Base-by-base conservation (phyloP, 2,797 vertebrate species). In the Schizopygopsis malacanthus region DNA sequence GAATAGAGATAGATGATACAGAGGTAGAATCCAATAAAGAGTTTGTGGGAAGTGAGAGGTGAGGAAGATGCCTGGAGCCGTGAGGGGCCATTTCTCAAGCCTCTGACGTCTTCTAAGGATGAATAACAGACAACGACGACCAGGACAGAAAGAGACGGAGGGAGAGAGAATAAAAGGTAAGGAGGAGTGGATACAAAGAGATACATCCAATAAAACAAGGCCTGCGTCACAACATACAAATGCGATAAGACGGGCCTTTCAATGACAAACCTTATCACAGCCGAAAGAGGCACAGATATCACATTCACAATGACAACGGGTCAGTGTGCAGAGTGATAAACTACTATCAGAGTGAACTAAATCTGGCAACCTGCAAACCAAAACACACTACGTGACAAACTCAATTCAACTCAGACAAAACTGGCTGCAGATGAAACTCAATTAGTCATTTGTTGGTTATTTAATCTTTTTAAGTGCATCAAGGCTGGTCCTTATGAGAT, bases 1-100 rank as follows among this genome's bases (percentile, higher is more conserved):
- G 94, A 92, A 91, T 89, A 81, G 93, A 95, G 95, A 95, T 93
- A 94, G 95, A 95, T 95, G 95, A 97, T 95, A 94, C 87, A 91
- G 95, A 96, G 95, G 94, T 94, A 90, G 93, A 95, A 96, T 97
- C 97, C 95, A 98, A 97, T 97, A 96, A 97, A 96, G 94, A 76
- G 87, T 88, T 89, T 87, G 85, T 92, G 92, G 92, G 94, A 93
- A 94, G 28, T 83, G 87, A 78, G 56, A 67, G 12, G 73, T 76
- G 69, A 47, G 50, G 86, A 77, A 85, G 88, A 50, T 25, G 94
- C 92, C 83, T 79, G 43, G 25, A 85, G 85, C 61, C 93, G 93
- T 94, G 91, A 91, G 90, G 92, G 94, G 94, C 91, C 93, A 94
- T 95, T 96, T 96, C 94, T 95, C 91, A 90, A 93, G 92, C 93